Evolutionary conservation across 2,888 invertebrate genomes (phyloP).

Genomic region (Polydrusus tereticollis): DNA sequence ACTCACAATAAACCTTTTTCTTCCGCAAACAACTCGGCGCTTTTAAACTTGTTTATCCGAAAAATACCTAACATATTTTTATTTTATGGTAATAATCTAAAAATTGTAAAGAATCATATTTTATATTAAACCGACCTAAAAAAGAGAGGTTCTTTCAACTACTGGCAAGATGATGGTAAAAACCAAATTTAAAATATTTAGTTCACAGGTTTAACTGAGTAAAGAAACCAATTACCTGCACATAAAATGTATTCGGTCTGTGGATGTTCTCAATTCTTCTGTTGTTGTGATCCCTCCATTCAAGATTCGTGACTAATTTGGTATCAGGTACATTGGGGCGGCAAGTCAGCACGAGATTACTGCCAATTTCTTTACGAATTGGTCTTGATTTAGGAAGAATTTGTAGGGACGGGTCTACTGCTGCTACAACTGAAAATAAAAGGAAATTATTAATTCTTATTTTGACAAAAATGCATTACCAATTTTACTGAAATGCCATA

Average conservation of each 20-base stretch:
- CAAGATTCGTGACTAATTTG: constrained; percentile 77
- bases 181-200: no score
- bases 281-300: constrained; percentile 84
- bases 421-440: constrained; percentile 39
- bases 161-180: no score
- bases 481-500: neutral
- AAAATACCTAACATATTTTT: no score
- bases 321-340: constrained; percentile 78
- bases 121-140: no score
- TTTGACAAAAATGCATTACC: neutral
- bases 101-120: no score
- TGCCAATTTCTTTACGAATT: constrained; percentile 80
- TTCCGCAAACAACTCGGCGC: neutral
- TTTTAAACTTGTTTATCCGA: neutral
- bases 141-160: no score
- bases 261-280: constrained; percentile 72
- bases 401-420: constrained; percentile 66
- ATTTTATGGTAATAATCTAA: neutral
- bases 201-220: no score
- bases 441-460: no score
- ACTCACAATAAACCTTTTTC: constrained; percentile 10
- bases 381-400: constrained; percentile 76
- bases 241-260: constrained; percentile 59
- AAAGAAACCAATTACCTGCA: constrained; percentile 58
- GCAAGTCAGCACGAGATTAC: constrained; percentile 83